phyloP scores from a whole-genome alignment of 2,888 invertebrate species.

The Proisotoma minuta region DNA sequence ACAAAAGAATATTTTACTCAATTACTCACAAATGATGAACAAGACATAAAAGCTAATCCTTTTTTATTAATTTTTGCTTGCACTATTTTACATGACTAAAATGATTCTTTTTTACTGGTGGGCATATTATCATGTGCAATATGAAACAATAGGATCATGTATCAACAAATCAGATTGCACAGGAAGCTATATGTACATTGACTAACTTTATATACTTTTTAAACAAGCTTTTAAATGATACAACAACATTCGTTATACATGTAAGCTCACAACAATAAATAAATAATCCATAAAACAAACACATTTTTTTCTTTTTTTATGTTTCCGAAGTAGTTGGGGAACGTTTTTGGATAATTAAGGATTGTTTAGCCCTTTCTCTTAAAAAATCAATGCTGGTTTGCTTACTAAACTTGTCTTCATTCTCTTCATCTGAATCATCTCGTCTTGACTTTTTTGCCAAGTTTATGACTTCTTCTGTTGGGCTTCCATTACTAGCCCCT shows the following conservation, averaged over 20 bases:
- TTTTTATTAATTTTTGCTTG: too few species aligned
- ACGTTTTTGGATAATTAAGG: not conserved
- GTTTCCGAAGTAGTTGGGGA: slow-evolving; percentile 7
- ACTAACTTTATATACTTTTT: too few species aligned
- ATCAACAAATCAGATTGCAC: too few species aligned
- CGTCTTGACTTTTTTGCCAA: slow-evolving; percentile 24
- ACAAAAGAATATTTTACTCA: too few species aligned
- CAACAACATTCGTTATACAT: not conserved
- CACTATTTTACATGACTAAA: too few species aligned
- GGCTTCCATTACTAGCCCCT: slow-evolving; percentile 20
- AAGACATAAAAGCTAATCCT: too few species aligned
- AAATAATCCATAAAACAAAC: not conserved
- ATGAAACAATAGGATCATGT: too few species aligned
- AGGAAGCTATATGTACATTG: too few species aligned
- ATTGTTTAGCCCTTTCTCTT: slow-evolving; percentile 33
- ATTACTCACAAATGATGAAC: too few species aligned
- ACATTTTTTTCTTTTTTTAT: not conserved
- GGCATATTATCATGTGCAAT: too few species aligned
- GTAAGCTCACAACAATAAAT: not conserved
- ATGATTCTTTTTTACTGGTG: too few species aligned
- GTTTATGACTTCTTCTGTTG: slow-evolving; percentile 39
- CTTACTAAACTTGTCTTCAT: slow-evolving; percentile 10
- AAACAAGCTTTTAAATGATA: not conserved
- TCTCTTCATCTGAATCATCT: not conserved
- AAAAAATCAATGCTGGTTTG: slow-evolving; percentile 40